Percentiles rank a stretch among this genome's conserved stretches.
phyloP scores from a whole-genome alignment of 1,140 invertebrate genomes.

The Tribolium madens region DNA sequence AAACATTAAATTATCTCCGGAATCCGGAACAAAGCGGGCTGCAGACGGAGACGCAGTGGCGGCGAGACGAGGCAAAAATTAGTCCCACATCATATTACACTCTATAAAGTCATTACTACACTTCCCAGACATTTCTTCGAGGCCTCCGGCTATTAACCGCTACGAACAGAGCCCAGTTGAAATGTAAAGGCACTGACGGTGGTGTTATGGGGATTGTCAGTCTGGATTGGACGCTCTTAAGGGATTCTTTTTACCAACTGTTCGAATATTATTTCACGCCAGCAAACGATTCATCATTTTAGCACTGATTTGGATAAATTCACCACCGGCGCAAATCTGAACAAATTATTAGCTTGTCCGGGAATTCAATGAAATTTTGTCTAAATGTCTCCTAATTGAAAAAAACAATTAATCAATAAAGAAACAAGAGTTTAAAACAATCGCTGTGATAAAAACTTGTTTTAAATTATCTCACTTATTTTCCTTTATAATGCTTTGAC shows the following conservation, averaged over 20 bases:
- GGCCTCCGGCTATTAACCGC: conserved; percentile 13
- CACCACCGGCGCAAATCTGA: neutral
- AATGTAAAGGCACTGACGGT: neutral
- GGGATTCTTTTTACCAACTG: neutral
- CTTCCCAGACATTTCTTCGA: conserved; percentile 1
- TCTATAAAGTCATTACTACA: conserved; percentile 27
- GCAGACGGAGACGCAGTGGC: neutral
- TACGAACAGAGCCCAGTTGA: neutral
- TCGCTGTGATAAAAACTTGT: neutral
- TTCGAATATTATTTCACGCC: neutral
- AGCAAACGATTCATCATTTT: neutral
- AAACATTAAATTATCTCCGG: conserved; percentile 49
- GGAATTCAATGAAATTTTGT: neutral
- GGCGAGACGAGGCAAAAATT: conserved; percentile 7
- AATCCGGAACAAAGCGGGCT: conserved; percentile 43
- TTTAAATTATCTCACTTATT: neutral
- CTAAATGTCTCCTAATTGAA: neutral
- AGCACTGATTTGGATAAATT: neutral
- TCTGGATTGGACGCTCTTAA: neutral
- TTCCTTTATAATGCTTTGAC: too few species aligned
- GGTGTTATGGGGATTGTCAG: neutral
- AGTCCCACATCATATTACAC: conserved; percentile 25
- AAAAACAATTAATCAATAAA: neutral
- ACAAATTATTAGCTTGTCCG: neutral
- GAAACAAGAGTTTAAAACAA: neutral